Conservation (phyloP, 2,113 vertebrate genomes). For the Cheirogaleus medius region DNA sequence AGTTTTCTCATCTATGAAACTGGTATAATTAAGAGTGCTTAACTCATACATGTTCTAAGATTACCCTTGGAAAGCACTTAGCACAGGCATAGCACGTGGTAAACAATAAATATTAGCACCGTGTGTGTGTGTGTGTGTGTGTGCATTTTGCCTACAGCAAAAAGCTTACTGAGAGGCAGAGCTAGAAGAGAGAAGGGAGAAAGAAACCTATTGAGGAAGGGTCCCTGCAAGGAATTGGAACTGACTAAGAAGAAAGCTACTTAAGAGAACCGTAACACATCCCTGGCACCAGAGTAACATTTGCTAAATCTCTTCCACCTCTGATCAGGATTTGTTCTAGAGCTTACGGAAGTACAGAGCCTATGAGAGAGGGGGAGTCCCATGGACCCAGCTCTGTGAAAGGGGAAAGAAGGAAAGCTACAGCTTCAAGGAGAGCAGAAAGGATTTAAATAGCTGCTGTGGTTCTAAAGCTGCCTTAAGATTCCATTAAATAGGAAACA, state of each 20-base stretch:
- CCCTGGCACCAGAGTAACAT: no score
- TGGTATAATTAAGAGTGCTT: neutral
- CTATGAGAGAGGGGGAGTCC: accelerated
- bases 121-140: neutral
- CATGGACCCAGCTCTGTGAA: neutral
- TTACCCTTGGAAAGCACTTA: neutral
- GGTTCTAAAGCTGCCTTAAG: neutral
- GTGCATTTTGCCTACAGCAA: no score
- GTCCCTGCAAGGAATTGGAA: neutral
- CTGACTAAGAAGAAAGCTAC: neutral
- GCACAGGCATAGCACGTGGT: no score
- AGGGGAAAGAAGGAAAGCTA: neutral
- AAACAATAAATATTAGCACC: neutral
- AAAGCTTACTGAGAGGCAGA: neutral
- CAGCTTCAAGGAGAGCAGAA: neutral
- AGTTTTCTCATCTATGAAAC: neutral
- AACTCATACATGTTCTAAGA: neutral
- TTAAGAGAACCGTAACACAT: neutral
- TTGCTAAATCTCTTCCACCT: neutral
- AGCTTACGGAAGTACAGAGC: neutral
- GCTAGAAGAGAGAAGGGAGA: neutral
- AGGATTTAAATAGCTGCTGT: neutral
- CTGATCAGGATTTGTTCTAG: neutral
- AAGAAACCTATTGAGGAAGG: neutral
- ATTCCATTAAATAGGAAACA: neutral